A percentile compares a stretch with the other conserved stretches of the same genome.
Conservation (phyloP, 2,888 invertebrate species). For the Malacosoma neustria region DNA sequence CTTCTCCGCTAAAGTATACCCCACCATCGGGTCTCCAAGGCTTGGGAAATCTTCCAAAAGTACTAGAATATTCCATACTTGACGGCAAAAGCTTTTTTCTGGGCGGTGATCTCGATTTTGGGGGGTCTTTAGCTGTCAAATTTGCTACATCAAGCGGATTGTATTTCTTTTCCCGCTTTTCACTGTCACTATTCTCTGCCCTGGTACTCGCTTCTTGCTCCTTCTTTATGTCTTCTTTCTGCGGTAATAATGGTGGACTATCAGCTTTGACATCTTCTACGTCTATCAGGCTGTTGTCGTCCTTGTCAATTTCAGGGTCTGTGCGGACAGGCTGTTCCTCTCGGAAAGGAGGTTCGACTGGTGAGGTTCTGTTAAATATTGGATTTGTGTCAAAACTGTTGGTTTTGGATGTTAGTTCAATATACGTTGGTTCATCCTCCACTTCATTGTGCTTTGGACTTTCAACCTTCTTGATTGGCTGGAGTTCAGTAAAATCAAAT, state of each 20-base stretch:
- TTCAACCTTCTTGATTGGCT: constrained; percentile 56
- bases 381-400: constrained; percentile 40
- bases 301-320: constrained; percentile 67
- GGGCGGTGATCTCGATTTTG: constrained; percentile 62
- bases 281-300: constrained; percentile 61
- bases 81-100: constrained; percentile 64
- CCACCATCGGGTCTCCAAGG: constrained; percentile 75
- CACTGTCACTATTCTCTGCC: constrained; percentile 44
- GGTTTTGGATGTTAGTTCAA: constrained; percentile 57
- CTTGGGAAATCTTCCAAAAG: constrained; percentile 68
- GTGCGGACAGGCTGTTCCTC: constrained; percentile 57
- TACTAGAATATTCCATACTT: constrained; percentile 41
- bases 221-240: constrained; percentile 26
- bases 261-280: constrained; percentile 63
- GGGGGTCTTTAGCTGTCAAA: constrained; percentile 76
- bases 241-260: constrained; percentile 38
- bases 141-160: constrained; percentile 79
- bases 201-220: constrained; percentile 36
- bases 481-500: constrained; percentile 56
- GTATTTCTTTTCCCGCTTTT: constrained; percentile 66
- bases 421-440: constrained; percentile 63
- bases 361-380: constrained; percentile 39
- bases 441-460: constrained; percentile 48
- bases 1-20: constrained; percentile 56
- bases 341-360: constrained; percentile 52